Base-by-base conservation (phyloP, 2,888 invertebrate genomes). In the Drosophila leonis region DNA sequence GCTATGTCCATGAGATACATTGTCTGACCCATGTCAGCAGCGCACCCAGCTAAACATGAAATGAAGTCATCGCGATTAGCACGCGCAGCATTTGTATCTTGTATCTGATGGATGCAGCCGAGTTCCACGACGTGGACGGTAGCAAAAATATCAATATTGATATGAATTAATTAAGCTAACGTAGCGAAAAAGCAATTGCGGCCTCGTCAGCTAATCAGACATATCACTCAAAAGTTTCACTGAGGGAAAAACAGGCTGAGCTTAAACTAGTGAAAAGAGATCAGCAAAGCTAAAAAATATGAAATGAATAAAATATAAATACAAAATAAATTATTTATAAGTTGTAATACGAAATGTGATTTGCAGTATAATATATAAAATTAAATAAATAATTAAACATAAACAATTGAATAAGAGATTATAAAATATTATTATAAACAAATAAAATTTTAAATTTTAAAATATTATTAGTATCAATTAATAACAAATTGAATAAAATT, bases 41-140 rank as follows among this genome's bases (percentile, higher is more conserved):
- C 52, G 62, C 63, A 63, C 52, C 62, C 67, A 70, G 15, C 29
- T 41, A 10, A 73, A 83, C 88, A 83, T 55, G 77, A 72, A 84
- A 82, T 84, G 88, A 89, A 85, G 88, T 85, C 90, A 87, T 85
- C 88, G 88, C 83, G 88, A 85, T 85, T 84, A 80, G 80, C 80
- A 72, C 74, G 80, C 73, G 75, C 82, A 74, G 70, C 65, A 18
- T 13, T 59, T 44, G 62, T 37, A 67, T 55, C 42, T 39, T 27
- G 69, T 75, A 80, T 83, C 83, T 78, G 72, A 75, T 80, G 63
- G 75, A 80, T 88, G 67, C 41, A 31, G 35, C 37, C 29, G n/a
- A 60, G 39, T 57, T 52, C 66, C 59, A n/a, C 37, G 27, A 20
- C 51, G 37, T 51, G 39, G 31, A 51, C 74, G 39, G 63, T 66